Conservation (phyloP, 1,140 invertebrate genomes). For the Brachionus manjavacas region DNA sequence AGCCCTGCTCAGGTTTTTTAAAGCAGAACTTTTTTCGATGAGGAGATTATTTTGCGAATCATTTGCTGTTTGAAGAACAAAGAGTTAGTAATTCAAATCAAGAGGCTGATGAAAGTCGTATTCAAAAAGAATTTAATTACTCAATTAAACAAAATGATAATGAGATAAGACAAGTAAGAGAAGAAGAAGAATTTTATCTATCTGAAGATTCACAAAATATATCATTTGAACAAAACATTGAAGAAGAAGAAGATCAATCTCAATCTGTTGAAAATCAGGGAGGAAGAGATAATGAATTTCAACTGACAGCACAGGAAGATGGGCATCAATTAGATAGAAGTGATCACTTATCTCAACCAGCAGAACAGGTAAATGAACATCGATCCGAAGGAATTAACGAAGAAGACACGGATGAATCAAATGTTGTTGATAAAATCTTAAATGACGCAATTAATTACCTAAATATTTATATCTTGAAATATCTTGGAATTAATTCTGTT, state of each 20-base stretch:
- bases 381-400: too few relatives aligned
- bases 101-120: neutral
- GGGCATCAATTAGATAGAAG: too few relatives aligned
- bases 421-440: too few relatives aligned
- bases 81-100: neutral
- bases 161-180: neutral
- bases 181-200: neutral
- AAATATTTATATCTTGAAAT: neutral
- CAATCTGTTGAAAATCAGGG: too few relatives aligned
- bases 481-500: neutral
- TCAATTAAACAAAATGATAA: neutral
- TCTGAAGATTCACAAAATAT: neutral
- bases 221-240: neutral
- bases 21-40: neutral
- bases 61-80: neutral
- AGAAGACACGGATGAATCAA: too few relatives aligned
- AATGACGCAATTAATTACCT: neutral
- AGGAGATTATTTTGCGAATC: neutral
- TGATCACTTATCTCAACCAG: too few relatives aligned
- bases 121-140: neutral
- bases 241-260: neutral
- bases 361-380: too few relatives aligned
- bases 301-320: too few relatives aligned
- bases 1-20: neutral
- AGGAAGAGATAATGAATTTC: too few relatives aligned